These are phyloP conservation scores for Gymnosoma rotundatum DNA, from an alignment of 2,888 invertebrate species.

Conservation along the genomic window DNA sequence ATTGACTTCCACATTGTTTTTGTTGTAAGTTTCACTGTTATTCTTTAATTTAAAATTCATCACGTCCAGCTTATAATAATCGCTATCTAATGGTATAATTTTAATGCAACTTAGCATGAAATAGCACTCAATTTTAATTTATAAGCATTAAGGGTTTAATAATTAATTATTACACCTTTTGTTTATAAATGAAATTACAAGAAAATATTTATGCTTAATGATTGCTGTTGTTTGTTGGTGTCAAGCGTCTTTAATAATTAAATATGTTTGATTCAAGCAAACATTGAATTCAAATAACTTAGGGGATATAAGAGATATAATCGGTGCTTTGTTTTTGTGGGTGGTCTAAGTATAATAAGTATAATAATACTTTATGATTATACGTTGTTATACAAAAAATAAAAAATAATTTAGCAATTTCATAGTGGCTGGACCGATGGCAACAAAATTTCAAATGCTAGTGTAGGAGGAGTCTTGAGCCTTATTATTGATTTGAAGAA, in stretches of 20 bases:
- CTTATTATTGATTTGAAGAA: too few relatives aligned
- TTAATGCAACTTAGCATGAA: background rate
- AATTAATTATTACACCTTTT: constrained; percentile 36
- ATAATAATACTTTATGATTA: too few relatives aligned
- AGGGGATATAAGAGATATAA: too few relatives aligned
- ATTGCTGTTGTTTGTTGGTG: background rate
- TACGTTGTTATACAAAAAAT: too few relatives aligned
- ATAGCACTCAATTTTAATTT: background rate
- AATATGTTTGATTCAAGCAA: background rate
- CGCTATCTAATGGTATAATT: background rate
- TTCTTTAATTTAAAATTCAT: background rate
- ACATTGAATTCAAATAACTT: too few relatives aligned
- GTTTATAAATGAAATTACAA: constrained; percentile 1
- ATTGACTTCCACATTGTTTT: too few relatives aligned
- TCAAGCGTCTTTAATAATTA: background rate
- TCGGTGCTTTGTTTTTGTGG: too few relatives aligned
- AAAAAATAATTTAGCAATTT: too few relatives aligned
- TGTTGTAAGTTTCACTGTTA: background rate
- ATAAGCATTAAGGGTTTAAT: constrained; percentile 6
- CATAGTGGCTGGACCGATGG: too few relatives aligned
- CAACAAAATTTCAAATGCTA: too few relatives aligned
- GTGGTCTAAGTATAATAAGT: too few relatives aligned
- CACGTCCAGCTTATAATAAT: background rate
- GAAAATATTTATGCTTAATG: constrained; percentile 6
- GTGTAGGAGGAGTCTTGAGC: too few relatives aligned